phyloP scores from a whole-genome alignment of 2,888 invertebrate genomes.

The Erannis defoliaria region DNA sequence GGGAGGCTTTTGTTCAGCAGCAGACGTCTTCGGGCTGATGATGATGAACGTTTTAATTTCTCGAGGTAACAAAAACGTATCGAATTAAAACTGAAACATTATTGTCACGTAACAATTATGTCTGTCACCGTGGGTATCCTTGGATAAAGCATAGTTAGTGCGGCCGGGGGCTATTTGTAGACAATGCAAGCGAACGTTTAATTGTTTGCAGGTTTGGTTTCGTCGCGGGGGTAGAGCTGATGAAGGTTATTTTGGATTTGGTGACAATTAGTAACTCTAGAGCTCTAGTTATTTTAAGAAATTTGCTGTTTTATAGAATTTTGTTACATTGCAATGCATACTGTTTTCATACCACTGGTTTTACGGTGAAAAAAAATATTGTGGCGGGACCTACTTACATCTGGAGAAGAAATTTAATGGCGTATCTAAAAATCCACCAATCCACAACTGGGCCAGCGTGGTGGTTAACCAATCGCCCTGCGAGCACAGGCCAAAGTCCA shows the following conservation, averaged over 20 bases:
- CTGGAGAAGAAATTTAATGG: too few species aligned
- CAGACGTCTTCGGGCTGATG: too few species aligned
- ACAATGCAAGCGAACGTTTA: slow-evolving; percentile 61
- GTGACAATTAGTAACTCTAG: slow-evolving; percentile 30
- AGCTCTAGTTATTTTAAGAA: slow-evolving; percentile 25
- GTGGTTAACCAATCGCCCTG: too few species aligned
- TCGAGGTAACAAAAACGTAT: neutral
- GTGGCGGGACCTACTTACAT: too few species aligned
- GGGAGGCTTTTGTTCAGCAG: too few species aligned
- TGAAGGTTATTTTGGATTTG: slow-evolving; percentile 34
- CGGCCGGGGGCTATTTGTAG: slow-evolving; percentile 56
- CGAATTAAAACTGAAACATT: slow-evolving; percentile 27
- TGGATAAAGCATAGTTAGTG: slow-evolving; percentile 3
- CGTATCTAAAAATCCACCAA: too few species aligned
- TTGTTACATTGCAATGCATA: neutral
- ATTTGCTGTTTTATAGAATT: neutral
- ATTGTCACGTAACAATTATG: slow-evolving; percentile 33
- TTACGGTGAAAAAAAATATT: too few species aligned
- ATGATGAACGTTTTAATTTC: too few species aligned
- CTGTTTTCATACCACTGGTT: too few species aligned
- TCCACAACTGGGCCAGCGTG: too few species aligned
- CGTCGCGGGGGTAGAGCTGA: slow-evolving; percentile 20
- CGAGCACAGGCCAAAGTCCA: too few species aligned
- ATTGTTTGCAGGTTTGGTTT: slow-evolving; percentile 57
- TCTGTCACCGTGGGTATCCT: slow-evolving; percentile 35